phyloP scores from a whole-genome alignment of 2,888 invertebrate species.

The Leucoma salicis region DNA sequence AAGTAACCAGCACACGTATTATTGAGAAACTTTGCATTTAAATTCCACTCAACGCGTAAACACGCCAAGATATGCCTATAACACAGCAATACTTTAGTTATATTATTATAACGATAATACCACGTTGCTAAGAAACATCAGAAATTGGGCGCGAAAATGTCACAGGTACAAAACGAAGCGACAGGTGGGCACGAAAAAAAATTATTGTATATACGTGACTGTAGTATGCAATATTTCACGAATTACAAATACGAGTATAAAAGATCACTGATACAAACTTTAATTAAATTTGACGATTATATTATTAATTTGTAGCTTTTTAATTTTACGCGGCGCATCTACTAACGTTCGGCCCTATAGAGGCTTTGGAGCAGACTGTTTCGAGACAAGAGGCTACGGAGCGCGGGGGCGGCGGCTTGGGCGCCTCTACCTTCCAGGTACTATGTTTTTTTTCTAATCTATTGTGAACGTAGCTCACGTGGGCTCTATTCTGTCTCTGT shows the following conservation, averaged over 20 bases:
- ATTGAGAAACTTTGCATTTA: conserved; percentile 59
- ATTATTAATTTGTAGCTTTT: conserved; percentile 12
- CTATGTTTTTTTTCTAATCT: conserved; percentile 68
- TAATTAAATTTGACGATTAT: background rate
- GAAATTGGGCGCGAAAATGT: conserved; percentile 66
- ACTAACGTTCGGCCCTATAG: conserved; percentile 47
- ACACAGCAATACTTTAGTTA: background rate
- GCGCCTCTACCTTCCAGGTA: conserved; percentile 72
- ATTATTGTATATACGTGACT: conserved; percentile 37
- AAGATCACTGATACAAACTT: background rate
- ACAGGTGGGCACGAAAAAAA: conserved; percentile 54
- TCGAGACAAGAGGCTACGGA: conserved; percentile 40
- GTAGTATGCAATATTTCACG: conserved; percentile 35
- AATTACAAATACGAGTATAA: conserved; percentile 22
- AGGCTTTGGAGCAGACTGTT: conserved; percentile 65
- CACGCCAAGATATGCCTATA: conserved; percentile 50
- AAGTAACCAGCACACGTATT: conserved; percentile 71
- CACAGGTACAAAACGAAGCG: conserved; percentile 40
- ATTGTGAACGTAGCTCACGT: conserved; percentile 77
- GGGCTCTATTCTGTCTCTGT: conserved; percentile 58
- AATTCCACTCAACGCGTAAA: conserved; percentile 47
- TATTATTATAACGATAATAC: conserved; percentile 15
- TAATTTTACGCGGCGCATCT: conserved; percentile 13
- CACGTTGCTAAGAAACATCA: conserved; percentile 21
- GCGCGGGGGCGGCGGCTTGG: conserved; percentile 57